Evolutionary conservation across 2,797 vertebrate genomes (phyloP).

Genomic region (Mastacembelus armatus): DNA sequence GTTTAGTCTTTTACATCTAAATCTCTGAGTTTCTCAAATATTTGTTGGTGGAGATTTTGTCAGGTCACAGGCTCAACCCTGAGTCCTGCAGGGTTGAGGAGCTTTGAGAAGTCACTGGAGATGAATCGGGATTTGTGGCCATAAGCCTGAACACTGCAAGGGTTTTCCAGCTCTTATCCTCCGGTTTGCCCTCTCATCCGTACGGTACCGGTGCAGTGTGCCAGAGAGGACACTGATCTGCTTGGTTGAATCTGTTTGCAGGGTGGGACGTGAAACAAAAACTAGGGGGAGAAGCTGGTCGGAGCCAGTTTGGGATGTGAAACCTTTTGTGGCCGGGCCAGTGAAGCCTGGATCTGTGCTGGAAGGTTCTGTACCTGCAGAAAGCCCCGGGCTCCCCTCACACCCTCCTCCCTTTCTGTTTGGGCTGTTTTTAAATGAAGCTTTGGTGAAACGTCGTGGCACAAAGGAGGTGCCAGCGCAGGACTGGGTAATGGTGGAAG

Average conservation of each 20-base stretch:
- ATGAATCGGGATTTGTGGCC: conserved; percentile 35
- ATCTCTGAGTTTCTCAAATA: too few species aligned
- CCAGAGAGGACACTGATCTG: conserved; percentile 56
- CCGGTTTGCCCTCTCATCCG: conserved; percentile 12
- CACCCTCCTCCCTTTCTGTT: conserved; percentile 50
- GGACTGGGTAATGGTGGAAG: conserved; percentile 56
- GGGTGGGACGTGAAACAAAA: conserved; percentile 59
- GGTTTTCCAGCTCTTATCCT: conserved; percentile 19
- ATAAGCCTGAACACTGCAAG: conserved; percentile 21
- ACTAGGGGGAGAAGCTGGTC: conserved; percentile 57
- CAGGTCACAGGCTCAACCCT: not conserved
- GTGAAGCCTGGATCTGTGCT: conserved; percentile 55
- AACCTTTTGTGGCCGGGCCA: conserved; percentile 69
- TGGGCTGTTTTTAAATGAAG: conserved; percentile 49
- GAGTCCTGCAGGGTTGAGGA: conserved; percentile 4
- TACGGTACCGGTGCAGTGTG: conserved; percentile 1
- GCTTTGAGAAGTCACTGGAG: conserved; percentile 31
- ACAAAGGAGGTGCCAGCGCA: conserved; percentile 53
- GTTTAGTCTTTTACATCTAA: too few species aligned
- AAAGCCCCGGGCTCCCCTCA: conserved; percentile 48
- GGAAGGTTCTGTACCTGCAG: conserved; percentile 66
- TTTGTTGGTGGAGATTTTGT: too few species aligned
- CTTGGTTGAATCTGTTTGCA: conserved; percentile 66
- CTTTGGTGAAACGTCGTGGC: conserved; percentile 60
- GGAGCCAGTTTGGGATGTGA: conserved; percentile 61